phyloP scores from a whole-genome alignment of 2,113 vertebrate genomes.

The Cyrtonyx montezumae region DNA sequence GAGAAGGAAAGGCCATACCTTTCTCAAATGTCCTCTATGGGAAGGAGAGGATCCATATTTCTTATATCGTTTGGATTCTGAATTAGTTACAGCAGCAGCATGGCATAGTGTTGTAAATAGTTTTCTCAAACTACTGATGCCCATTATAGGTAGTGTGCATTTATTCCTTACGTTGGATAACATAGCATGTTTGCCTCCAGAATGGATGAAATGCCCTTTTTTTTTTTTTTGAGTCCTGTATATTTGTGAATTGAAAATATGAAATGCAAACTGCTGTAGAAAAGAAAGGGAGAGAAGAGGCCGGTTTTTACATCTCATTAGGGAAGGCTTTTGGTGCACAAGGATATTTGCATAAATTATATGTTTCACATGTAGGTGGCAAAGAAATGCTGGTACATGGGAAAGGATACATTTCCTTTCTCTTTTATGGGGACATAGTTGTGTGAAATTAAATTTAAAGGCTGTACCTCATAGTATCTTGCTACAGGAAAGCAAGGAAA shows the following conservation, averaged over 20 bases:
- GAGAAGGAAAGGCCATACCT: background rate
- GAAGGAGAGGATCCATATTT: background rate
- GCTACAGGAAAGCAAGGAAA: background rate
- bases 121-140: background rate
- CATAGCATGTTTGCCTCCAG: background rate
- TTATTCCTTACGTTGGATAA: background rate
- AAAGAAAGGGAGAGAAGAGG: background rate
- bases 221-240: background rate
- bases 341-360: background rate
- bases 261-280: background rate
- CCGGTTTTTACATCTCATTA: background rate
- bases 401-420: background rate
- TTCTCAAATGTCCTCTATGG: background rate
- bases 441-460: accelerated
- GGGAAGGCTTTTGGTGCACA: background rate
- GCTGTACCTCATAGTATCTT: background rate
- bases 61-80: background rate
- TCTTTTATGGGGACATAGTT: background rate
- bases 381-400: background rate
- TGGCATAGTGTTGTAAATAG: background rate
- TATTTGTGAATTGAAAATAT: background rate
- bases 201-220: background rate
- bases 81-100: too few species aligned
- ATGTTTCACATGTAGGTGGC: background rate
- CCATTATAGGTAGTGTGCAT: background rate